These are phyloP conservation scores for Bujurquina vittata DNA, from an alignment of 2,113 vertebrate genomes.

Conservation along the genomic window DNA sequence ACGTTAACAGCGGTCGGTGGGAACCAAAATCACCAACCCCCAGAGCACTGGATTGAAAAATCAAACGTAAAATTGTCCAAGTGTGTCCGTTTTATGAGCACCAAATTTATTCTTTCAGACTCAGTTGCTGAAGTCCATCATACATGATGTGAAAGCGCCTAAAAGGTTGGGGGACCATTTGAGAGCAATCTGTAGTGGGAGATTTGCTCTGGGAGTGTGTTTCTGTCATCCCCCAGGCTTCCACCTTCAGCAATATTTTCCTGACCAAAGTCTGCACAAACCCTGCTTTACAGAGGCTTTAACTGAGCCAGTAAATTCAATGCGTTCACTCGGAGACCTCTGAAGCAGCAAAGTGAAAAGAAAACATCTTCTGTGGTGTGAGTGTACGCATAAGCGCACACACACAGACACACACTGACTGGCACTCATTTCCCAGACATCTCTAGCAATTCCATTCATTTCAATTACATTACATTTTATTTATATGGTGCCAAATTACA, in stretches of 20 bases:
- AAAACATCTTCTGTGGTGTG: not conserved
- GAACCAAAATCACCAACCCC: not conserved
- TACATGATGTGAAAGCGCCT: not conserved
- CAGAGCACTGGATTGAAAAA: too few species aligned
- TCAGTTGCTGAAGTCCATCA: not conserved
- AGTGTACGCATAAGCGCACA: not conserved
- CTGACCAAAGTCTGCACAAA: not conserved
- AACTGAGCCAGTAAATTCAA: conserved; percentile 20
- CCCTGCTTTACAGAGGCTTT: not conserved
- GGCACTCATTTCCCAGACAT: not conserved
- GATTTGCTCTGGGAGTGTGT: not conserved
- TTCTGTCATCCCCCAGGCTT: not conserved
- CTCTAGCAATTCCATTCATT: not conserved
- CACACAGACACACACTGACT: not conserved
- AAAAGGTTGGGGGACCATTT: not conserved
- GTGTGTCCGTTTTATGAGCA: not conserved
- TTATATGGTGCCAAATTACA: too few species aligned
- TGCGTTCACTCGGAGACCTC: not conserved
- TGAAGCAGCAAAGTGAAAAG: not conserved
- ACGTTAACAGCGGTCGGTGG: not conserved
- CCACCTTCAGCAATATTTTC: not conserved
- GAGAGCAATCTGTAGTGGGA: not conserved
- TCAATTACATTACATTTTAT: too few species aligned
- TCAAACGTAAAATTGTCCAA: not conserved
- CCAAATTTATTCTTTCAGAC: too few species aligned